Evolutionary conservation across 2,113 vertebrate genomes (phyloP).

Genomic region (Cranoglanis bouderius): DNA sequence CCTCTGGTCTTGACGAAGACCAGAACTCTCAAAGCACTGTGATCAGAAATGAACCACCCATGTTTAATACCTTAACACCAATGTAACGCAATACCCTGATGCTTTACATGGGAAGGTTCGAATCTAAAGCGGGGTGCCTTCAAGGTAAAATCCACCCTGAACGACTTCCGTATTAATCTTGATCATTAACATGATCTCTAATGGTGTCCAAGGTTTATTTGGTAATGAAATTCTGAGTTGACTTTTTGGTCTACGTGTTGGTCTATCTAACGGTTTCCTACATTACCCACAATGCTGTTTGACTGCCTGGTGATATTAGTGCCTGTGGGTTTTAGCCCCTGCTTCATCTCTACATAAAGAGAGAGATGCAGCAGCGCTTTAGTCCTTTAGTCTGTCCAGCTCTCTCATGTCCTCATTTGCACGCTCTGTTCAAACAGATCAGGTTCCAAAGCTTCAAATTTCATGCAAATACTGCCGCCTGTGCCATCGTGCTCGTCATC

Average conservation of each 20-base stretch:
- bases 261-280: not conserved
- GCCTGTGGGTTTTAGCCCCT: too few relatives aligned
- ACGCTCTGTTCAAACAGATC: not conserved
- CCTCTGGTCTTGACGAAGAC: conserved; percentile 16
- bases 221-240: not conserved
- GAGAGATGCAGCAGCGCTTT: not conserved
- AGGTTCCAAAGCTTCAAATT: not conserved
- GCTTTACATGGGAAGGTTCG: not conserved
- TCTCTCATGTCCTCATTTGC: not conserved
- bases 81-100: not conserved
- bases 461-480: not conserved
- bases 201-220: not conserved
- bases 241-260: not conserved
- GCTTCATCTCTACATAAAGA: not conserved
- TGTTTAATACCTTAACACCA: not conserved
- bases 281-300: not conserved
- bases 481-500: not conserved
- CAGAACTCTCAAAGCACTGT: not conserved
- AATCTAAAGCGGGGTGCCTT: not conserved
- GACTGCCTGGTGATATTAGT: not conserved
- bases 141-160: not conserved
- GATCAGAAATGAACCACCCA: not conserved
- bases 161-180: not conserved
- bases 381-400: not conserved
- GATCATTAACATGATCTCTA: not conserved